Percentiles rank a stretch among this genome's conserved stretches.
Evolutionary conservation across 30 jellyfish, hydroid and myxozoan genomes (phyloP).

Genomic region (Aurelia sp.): DNA sequence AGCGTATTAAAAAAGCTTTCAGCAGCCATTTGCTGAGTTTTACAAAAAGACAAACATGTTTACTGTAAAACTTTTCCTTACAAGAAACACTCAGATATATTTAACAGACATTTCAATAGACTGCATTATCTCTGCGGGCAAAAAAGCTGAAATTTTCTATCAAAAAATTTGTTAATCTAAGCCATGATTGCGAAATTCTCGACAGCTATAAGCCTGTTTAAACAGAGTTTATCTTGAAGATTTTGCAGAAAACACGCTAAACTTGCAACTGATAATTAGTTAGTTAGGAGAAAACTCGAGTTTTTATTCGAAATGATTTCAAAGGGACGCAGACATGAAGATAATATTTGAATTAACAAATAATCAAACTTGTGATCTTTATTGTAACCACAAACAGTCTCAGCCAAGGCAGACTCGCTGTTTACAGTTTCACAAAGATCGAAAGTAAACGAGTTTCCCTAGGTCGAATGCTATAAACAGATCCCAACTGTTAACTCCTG

Average conservation of each 20-base stretch:
- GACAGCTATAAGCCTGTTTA: constrained; percentile 9
- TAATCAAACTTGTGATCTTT: not conserved
- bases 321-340: not conserved
- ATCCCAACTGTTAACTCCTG: too few species aligned
- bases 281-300: not conserved
- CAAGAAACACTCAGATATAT: too few species aligned
- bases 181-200: not conserved
- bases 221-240: constrained; percentile 10
- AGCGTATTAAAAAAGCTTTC: too few species aligned
- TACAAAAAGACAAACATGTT: too few species aligned
- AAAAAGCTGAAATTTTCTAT: too few species aligned
- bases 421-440: not conserved
- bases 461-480: too few species aligned
- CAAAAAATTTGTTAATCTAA: not conserved
- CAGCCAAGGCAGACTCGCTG: not conserved
- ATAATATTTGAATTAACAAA: not conserved
- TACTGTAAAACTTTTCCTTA: too few species aligned
- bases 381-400: not conserved
- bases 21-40: too few species aligned
- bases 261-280: constrained; percentile 6
- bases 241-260: not conserved
- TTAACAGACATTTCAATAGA: too few species aligned
- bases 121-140: too few species aligned
- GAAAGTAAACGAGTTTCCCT: too few species aligned
- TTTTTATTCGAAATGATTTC: not conserved